These are phyloP conservation scores for Drosophila paranaensis DNA, from an alignment of 2,888 invertebrate species.

Conservation along the genomic window DNA sequence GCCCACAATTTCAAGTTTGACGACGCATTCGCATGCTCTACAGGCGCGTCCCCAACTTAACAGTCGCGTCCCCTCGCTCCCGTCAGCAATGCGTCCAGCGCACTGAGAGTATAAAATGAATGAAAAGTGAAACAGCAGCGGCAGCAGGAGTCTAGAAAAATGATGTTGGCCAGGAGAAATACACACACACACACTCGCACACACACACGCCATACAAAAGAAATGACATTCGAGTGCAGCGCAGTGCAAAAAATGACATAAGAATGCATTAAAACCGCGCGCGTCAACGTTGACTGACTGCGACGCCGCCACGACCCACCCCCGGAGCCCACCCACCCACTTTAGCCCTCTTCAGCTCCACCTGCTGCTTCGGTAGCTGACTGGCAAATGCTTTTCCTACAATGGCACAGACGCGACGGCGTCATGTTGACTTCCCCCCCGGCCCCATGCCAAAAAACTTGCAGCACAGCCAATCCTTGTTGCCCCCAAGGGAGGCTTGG, in stretches of 20 bases:
- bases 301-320: conserved; percentile 20
- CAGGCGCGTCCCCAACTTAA: conserved; percentile 12
- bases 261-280: conserved; percentile 78
- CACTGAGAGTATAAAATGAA: conserved; percentile 68
- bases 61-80: conserved; percentile 15
- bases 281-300: conserved; percentile 80
- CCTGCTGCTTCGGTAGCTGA: conserved; percentile 9
- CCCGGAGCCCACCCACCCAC: too few relatives aligned
- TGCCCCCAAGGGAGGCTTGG: conserved; percentile 5
- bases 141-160: conserved; percentile 41
- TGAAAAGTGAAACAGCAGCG: conserved; percentile 64
- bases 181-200: conserved; percentile 7
- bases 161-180: conserved; percentile 42
- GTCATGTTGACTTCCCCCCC: conserved; percentile 71
- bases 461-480: conserved; percentile 34
- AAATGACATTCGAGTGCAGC: conserved; percentile 75
- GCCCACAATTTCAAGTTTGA: conserved; percentile 78
- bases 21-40: conserved; percentile 39
- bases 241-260: conserved; percentile 77
- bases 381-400: conserved; percentile 57
- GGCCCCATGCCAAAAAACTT: neutral
- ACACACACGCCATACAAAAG: conserved; percentile 39
- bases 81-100: conserved; percentile 17
- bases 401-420: conserved; percentile 79
- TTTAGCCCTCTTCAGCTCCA: neutral